phyloP scores from a whole-genome alignment of 2,113 vertebrate genomes.

The Oriolus oriolus region DNA sequence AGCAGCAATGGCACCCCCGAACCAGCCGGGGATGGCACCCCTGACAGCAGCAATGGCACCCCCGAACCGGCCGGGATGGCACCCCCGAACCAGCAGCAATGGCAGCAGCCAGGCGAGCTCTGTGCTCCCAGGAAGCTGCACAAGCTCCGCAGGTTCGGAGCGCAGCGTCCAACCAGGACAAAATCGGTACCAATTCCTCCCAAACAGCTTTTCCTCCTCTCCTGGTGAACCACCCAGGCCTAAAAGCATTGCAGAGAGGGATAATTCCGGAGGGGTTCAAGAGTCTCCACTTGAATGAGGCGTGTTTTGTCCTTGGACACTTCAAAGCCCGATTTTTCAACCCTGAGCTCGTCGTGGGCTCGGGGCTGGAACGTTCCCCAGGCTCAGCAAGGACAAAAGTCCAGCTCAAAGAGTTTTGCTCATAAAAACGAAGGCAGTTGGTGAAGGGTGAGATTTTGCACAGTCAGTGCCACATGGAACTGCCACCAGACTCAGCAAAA shows the following conservation, averaged over 20 bases:
- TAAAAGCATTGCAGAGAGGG: fast-evolving
- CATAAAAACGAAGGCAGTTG: background rate
- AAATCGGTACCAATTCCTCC: background rate
- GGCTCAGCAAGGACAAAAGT: background rate
- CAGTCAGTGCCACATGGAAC: background rate
- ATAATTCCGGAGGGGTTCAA: fast-evolving
- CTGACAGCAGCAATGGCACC: background rate
- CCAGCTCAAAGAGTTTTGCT: background rate
- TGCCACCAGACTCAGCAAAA: background rate
- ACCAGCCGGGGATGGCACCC: too few relatives aligned
- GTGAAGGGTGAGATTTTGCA: background rate
- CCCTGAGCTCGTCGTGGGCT: fast-evolving
- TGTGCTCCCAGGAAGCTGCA: background rate
- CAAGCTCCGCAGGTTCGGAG: fast-evolving
- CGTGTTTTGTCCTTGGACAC: too few relatives aligned
- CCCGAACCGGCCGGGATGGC: fast-evolving
- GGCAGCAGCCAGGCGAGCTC: background rate
- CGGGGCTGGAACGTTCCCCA: background rate
- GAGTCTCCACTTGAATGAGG: fast-evolving
- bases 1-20: too few relatives aligned
- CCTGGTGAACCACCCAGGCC: background rate
- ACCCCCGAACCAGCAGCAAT: background rate
- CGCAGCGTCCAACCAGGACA: fast-evolving
- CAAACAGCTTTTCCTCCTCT: background rate
- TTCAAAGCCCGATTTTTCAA: background rate